Evolutionary conservation across 2,797 vertebrate species (phyloP).

Genomic region (Serranus cabrilla): DNA sequence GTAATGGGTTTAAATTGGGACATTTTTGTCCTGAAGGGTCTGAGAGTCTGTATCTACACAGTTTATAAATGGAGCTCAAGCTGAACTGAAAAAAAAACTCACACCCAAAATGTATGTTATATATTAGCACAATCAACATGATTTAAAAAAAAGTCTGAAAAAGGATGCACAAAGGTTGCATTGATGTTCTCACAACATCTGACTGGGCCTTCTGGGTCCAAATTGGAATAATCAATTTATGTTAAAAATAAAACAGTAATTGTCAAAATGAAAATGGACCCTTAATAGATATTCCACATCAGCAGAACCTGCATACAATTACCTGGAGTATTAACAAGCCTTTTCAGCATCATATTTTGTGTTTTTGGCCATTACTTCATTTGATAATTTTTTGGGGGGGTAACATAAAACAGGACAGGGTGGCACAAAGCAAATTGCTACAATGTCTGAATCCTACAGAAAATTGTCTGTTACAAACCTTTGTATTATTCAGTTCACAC

Average conservation of each 20-base stretch:
- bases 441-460: constrained; percentile 23
- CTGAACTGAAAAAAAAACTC: too few species aligned
- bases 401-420: background rate
- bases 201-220: constrained; percentile 2
- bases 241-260: constrained; percentile 80
- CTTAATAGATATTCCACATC: constrained; percentile 66
- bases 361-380: constrained; percentile 55
- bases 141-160: too few species aligned
- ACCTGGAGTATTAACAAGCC: constrained; percentile 65
- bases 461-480: constrained; percentile 13
- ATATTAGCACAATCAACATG: too few species aligned
- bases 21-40: background rate
- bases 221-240: constrained; percentile 80
- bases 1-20: background rate
- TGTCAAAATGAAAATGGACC: constrained; percentile 59
- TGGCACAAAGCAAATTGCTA: constrained; percentile 28
- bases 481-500: constrained; percentile 5
- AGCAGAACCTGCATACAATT: constrained; percentile 62
- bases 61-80: too few species aligned
- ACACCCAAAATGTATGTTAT: too few species aligned
- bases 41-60: too few species aligned
- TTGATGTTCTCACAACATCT: constrained; percentile 19
- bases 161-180: background rate
- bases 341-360: constrained; percentile 57
- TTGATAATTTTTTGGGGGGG: constrained; percentile 10